A percentile compares a stretch with the other conserved stretches of the same genome.
These are phyloP conservation scores for Zelostemma sp. DNA, from an alignment of 1,140 invertebrate genomes.

Conservation along the genomic window DNA sequence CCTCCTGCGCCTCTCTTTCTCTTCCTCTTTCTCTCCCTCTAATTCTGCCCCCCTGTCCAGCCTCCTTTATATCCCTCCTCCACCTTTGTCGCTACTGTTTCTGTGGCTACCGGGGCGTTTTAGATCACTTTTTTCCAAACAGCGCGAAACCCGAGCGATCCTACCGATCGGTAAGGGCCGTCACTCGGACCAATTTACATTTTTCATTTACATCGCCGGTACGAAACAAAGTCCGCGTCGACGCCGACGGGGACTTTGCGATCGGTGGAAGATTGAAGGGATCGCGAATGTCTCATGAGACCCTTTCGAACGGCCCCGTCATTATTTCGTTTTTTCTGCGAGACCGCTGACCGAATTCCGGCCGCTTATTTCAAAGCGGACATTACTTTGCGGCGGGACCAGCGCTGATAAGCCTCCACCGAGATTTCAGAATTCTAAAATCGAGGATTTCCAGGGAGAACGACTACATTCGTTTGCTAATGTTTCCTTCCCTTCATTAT, in stretches of 20 bases:
- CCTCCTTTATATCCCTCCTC: conserved; percentile 31
- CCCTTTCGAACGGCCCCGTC: conserved; percentile 40
- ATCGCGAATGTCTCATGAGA: conserved; percentile 43
- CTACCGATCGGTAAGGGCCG: conserved; percentile 47
- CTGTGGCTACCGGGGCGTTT: conserved; percentile 41
- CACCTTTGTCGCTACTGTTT: conserved; percentile 36
- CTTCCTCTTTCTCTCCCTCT: conserved; percentile 15
- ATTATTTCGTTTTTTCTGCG: conserved; percentile 50
- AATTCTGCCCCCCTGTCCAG: conserved; percentile 10
- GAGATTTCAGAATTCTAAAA: background rate
- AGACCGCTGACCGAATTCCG: conserved; percentile 46
- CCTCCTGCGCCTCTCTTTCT: conserved; percentile 9
- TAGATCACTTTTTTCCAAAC: conserved; percentile 51
- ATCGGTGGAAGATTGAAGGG: conserved; percentile 47
- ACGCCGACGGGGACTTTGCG: conserved; percentile 16
- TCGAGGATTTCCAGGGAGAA: conserved; percentile 7
- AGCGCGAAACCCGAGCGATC: conserved; percentile 46
- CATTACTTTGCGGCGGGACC: conserved; percentile 1
- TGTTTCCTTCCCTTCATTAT: background rate
- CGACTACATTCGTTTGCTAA: conserved; percentile 4
- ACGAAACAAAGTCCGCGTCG: conserved; percentile 39
- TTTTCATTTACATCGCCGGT: conserved; percentile 52
- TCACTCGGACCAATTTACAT: conserved; percentile 52
- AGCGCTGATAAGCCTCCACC: too few relatives aligned
- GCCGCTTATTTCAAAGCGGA: background rate